Evolutionary conservation across 2,888 invertebrate species (phyloP), one percentile per base, ranked within the genome.

Genomic region (Drosophila paramelanica): DNA sequence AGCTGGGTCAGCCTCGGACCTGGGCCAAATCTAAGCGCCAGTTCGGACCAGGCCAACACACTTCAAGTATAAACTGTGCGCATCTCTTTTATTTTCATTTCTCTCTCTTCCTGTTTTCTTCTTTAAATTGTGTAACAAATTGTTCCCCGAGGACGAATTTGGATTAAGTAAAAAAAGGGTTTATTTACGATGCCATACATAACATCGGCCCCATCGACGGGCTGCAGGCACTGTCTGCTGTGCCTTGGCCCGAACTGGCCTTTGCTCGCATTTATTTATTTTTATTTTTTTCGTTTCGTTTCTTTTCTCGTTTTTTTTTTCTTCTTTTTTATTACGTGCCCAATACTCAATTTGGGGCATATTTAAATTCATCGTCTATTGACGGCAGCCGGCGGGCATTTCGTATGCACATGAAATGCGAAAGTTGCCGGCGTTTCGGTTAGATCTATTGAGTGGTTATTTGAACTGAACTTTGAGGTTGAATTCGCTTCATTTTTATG

Each of bases 71-170:
- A 74, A 65, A 59, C 73, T 67, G 49, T 23, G 49, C 60, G 61
- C 62, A 61, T 61, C 59, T 60, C 43, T 57, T 50, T 61, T 42
- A 56, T 53, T 39, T 38, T 49, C 67, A 45, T 45, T 38, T 33
- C 17, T 49, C 33, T 53, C 17, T 17, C 17, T 17, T 17, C 17
- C 17, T 17, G 17, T 17, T 64, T 62, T 59, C 52, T 69, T 61
- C 66, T 84, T 85, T 85, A 85, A 85, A 85, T 89, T 85, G 89
- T 85, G 86, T 85, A 85, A 85, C 89, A 85, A 85, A 85, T 85
- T 85, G 85, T 82, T 89, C 85, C 85, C 85, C 75, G 88, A 89
- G 85, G 85, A 89, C 86, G 89, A 85, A 85, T 85, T 85, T 88
- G 85, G 89, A 85, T 85, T 85, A 85, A 85, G 85, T 89, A 85